Evolutionary conservation across 2,888 invertebrate genomes (phyloP), one percentile per base, ranked within the genome.

Genomic region (Capitulum mitella): DNA sequence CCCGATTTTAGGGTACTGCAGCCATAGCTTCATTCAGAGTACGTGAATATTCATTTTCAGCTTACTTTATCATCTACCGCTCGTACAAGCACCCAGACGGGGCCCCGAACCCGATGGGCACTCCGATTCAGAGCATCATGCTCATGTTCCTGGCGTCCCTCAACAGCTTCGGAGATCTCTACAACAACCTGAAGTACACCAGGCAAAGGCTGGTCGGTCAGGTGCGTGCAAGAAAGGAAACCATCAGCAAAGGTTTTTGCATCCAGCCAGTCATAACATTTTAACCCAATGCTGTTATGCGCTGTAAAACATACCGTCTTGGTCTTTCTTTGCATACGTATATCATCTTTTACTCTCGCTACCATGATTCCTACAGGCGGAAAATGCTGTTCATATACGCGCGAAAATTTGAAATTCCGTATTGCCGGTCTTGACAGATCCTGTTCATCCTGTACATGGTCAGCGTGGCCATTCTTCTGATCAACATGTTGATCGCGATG

Each of bases 401-500:
- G n/a, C n/a, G n/a, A n/a, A n/a, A n/a, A n/a, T n/a, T n/a, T n/a
- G n/a, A n/a, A n/a, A n/a, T n/a, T n/a, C n/a, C n/a, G n/a, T n/a
- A n/a, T n/a, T n/a, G n/a, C n/a, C n/a, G n/a, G n/a, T n/a, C n/a
- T n/a, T n/a, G n/a, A n/a, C 87, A 93, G 92, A 87, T 93, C 29
- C 88, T 98, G 26, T 98, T 98, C 87, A 93, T 98, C n/a, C 89
- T 97, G 54, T 99, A 96, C 87, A 98, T 98, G 96, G 94, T 93
- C 79, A 93, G 98, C 85, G 98, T 98, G 34, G 95, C 96, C 0
- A 92, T 98, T 80, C 88, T 98, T 51, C 88, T 98, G 80, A 95
- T 98, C 78, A 98, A 98, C 89, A 96, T 98, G 95, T 89, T 98
- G 86, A 98, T 98, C 84, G 98, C 98, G 81, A 98, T 98, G 98